Conservation (phyloP, 2,888 invertebrate species). For the Morpho helenor region DNA sequence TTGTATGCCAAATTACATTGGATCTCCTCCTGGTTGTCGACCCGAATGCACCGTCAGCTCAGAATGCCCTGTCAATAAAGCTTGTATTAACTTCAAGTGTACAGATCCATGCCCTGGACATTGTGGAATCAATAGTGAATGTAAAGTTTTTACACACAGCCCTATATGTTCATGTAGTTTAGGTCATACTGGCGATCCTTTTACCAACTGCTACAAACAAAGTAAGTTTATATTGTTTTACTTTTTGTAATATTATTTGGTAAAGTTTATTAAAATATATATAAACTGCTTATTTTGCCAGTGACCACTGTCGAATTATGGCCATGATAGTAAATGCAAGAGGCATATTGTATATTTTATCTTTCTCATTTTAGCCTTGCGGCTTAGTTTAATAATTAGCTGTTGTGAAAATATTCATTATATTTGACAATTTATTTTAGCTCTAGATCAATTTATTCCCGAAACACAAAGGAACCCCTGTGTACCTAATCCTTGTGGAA, state of each 20-base stretch:
- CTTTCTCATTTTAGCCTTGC: too few species aligned
- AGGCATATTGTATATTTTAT: too few species aligned
- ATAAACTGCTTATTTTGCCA: conserved; percentile 12
- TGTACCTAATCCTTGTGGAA: conserved; percentile 84
- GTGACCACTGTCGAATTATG: too few species aligned
- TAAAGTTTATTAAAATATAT: background rate
- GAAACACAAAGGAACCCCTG: conserved; percentile 80
- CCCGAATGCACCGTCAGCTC: conserved; percentile 89
- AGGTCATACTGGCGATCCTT: conserved; percentile 83
- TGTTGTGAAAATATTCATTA: background rate
- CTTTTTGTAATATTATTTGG: too few species aligned
- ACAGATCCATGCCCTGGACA: conserved; percentile 86
- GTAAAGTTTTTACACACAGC: conserved; percentile 87
- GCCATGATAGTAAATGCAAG: too few species aligned
- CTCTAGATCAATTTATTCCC: conserved; percentile 40
- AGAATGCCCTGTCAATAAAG: conserved; percentile 85
- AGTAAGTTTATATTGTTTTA: conserved; percentile 49
- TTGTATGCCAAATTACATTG: conserved; percentile 84
- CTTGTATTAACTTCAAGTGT: conserved; percentile 89
- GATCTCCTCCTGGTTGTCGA: conserved; percentile 87
- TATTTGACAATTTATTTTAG: conserved; percentile 34
- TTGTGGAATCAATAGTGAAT: conserved; percentile 84
- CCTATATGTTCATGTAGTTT: conserved; percentile 86
- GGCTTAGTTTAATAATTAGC: too few species aligned
- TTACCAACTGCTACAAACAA: conserved; percentile 80